These are phyloP conservation scores for Oreochromis spilurus DNA, from an alignment of 2,113 vertebrate genomes.

Conservation along the genomic window DNA sequence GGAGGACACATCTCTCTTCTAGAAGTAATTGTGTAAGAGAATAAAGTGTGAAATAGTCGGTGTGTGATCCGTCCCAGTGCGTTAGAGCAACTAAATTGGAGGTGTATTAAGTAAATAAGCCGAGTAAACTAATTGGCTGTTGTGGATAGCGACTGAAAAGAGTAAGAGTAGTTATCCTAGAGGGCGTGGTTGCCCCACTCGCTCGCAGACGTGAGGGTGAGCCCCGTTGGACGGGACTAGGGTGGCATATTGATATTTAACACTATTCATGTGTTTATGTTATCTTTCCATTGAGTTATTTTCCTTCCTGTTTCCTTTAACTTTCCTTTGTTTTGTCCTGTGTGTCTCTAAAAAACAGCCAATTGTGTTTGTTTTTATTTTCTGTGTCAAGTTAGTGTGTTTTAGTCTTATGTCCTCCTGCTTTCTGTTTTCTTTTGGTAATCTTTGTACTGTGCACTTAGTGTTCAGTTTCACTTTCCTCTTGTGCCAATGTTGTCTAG, in stretches of 20 bases:
- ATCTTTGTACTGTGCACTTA: not conserved
- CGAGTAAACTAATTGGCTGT: not conserved
- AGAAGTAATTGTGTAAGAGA: not conserved
- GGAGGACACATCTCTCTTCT: not conserved
- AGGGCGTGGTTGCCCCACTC: fast-evolving
- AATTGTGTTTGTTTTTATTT: not conserved
- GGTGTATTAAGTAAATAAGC: not conserved
- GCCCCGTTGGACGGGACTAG: not conserved
- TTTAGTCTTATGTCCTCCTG: not conserved
- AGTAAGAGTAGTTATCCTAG: fast-evolving
- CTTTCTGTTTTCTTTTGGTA: not conserved
- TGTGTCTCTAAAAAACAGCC: not conserved
- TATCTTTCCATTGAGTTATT: not conserved
- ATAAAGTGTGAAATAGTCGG: not conserved
- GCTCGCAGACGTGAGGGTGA: fast-evolving
- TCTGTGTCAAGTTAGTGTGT: not conserved
- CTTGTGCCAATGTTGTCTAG: not conserved
- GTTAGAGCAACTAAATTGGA: fast-evolving
- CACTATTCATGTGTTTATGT: not conserved
- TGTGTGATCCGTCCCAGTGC: not conserved
- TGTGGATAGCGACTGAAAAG: not conserved
- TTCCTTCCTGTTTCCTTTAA: not conserved
- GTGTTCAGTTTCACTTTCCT: not conserved
- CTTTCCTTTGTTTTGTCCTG: not conserved
- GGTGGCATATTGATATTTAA: not conserved